phyloP scores from a whole-genome alignment of 1,140 invertebrate species.

The Drosophila watanabei region DNA sequence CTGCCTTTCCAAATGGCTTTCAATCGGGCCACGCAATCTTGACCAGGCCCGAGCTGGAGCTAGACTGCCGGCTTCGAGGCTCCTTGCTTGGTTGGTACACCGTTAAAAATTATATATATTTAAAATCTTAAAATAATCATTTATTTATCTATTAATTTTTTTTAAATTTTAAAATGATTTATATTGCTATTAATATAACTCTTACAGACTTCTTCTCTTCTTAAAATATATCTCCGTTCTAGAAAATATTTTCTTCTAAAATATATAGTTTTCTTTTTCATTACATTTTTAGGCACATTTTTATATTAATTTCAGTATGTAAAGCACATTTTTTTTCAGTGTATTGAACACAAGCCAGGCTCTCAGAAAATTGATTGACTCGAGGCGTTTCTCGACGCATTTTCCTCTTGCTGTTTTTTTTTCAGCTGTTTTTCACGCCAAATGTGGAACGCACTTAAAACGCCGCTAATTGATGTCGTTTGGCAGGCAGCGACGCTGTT shows the following conservation, averaged over 20 bases:
- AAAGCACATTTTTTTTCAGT: background rate
- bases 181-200: background rate
- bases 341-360: background rate
- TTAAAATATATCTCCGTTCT: background rate
- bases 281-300: no score
- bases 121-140: rapidly evolving
- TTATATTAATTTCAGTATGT: no score
- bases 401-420: conserved; percentile 42
- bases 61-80: conserved; percentile 8
- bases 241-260: background rate
- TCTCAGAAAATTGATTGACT: conserved; percentile 75
- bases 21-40: conserved; percentile 72
- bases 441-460: conserved; percentile 77
- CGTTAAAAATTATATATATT: background rate
- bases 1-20: conserved; percentile 77
- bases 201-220: background rate
- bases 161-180: background rate
- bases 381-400: conserved; percentile 79
- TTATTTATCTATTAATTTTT: background rate
- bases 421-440: conserved; percentile 74
- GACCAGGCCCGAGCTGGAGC: conserved; percentile 44
- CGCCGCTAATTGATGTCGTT: conserved; percentile 81
- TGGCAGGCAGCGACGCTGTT: conserved; percentile 49
- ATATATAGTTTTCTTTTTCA: background rate
- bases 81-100: conserved; percentile 25